Evolutionary conservation across 2,888 invertebrate genomes (phyloP), one percentile per base, ranked within the genome.

Genomic region (Tachina fera): DNA sequence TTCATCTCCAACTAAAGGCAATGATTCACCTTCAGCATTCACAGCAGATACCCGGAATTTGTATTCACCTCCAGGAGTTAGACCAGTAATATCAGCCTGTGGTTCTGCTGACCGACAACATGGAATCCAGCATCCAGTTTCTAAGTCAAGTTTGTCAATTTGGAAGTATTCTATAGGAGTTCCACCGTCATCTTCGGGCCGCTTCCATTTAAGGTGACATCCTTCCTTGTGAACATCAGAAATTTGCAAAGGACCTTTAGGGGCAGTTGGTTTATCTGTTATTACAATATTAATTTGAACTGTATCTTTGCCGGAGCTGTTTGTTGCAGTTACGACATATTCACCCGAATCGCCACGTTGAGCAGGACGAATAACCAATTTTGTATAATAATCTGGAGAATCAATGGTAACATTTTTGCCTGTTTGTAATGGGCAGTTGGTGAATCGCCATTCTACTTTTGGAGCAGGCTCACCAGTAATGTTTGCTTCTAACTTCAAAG

Each of bases 401-500:
- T 97, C 97, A 90, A 98, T 96, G 78, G 95, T 95, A 1, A 96
- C 95, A 79, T 96, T 96, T 91, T 97, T 97, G 11, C 93, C 93
- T 14, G 93, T 93, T 90, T 94, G 94, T 68, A 98, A 93, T 16
- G 96, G 96, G 92, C 96, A 96, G 88, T 97, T 97, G 88, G 96
- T 96, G 91, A 96, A 96, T 90, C 97, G 96, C 99, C 99, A 99
- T 90, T 97, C 97, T 31, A 97, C 97, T 83, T 96, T 96, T 67
- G 99, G 99, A 78, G 98, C 96, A 1, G 99, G 99, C 91, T 99
- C 98, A 80, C 99, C 99, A 90, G 96, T 96, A 79, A 99, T 97
- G 86, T 96, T 96, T 0, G 98, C 98, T 89, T 98, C 98, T 90
- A 98, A 95, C 93, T 98, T 98, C 87, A 99, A 95, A 22, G 98